These are phyloP conservation scores for Achlya flavicornis DNA, from an alignment of 2,888 invertebrate species.

Conservation along the genomic window DNA sequence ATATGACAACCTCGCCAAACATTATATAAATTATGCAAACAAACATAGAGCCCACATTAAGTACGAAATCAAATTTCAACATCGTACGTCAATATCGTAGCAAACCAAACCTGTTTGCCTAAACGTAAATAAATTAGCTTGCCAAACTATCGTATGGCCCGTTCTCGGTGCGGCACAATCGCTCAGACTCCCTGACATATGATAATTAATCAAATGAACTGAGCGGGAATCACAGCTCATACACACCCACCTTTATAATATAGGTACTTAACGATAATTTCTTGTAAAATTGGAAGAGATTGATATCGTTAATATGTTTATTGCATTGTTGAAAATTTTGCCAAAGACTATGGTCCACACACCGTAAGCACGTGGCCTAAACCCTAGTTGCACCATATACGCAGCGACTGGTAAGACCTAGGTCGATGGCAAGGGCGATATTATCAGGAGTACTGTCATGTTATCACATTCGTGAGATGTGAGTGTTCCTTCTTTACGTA, in stretches of 20 bases:
- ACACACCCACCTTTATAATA: no score
- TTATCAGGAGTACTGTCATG: no score
- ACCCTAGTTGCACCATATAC: no score
- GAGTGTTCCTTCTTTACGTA: no score
- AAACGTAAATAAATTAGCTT: slow-evolving; percentile 38
- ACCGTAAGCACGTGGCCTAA: no score
- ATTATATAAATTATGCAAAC: slow-evolving; percentile 5
- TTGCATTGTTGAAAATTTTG: no score
- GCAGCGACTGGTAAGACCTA: no score
- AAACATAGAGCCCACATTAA: slow-evolving; percentile 11
- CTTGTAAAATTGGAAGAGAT: not conserved
- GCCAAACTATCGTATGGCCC: slow-evolving; percentile 22
- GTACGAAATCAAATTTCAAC: slow-evolving; percentile 19
- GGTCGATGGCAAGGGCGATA: no score
- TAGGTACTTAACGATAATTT: not conserved
- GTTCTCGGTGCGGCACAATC: slow-evolving; percentile 19
- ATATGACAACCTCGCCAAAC: not conserved
- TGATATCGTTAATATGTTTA: not conserved
- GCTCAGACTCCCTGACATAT: slow-evolving; percentile 28
- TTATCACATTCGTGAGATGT: no score
- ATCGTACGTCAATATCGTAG: slow-evolving; percentile 27
- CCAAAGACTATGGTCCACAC: no score
- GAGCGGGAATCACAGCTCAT: slow-evolving; percentile 23
- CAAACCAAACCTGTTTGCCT: slow-evolving; percentile 28
- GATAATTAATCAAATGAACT: slow-evolving; percentile 38